Percentiles rank a stretch among this genome's conserved stretches.
Conservation (phyloP, 2,888 invertebrate genomes). For the Lasioglossum zephyrum region DNA sequence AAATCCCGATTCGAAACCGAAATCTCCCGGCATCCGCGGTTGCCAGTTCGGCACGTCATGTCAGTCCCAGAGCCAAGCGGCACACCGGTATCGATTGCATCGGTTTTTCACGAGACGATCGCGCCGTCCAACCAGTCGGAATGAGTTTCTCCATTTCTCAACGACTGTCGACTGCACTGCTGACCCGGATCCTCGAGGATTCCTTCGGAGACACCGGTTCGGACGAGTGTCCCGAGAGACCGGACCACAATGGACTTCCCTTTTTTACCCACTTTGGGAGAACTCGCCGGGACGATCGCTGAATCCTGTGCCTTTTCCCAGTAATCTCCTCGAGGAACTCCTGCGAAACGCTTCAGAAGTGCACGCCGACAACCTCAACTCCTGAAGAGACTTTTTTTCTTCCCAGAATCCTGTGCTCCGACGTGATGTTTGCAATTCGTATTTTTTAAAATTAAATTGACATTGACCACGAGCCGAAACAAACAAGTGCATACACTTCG, state of each 20-base stretch:
- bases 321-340: slow-evolving; percentile 1
- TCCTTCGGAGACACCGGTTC: background rate
- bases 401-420: background rate
- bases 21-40: slow-evolving; percentile 14
- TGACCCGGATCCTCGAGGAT: background rate
- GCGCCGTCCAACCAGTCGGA: slow-evolving; percentile 5
- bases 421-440: background rate
- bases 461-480: background rate
- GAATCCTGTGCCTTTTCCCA: slow-evolving; percentile 9
- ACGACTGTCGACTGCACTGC: slow-evolving; percentile 20
- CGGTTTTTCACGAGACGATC: slow-evolving; percentile 15
- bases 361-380: background rate
- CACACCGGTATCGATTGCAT: slow-evolving; percentile 11
- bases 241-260: slow-evolving; percentile 15
- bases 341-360: background rate
- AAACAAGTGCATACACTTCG: background rate
- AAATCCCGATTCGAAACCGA: slow-evolving; percentile 29
- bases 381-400: background rate
- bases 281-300: background rate
- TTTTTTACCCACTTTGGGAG: background rate
- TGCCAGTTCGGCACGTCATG: slow-evolving; percentile 1
- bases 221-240: background rate
- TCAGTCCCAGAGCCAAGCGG: background rate
- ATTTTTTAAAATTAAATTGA: no score
- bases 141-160: slow-evolving; percentile 12